Evolutionary conservation across 2,888 invertebrate species (phyloP).

Genomic region (Camptogramma bilineatum): DNA sequence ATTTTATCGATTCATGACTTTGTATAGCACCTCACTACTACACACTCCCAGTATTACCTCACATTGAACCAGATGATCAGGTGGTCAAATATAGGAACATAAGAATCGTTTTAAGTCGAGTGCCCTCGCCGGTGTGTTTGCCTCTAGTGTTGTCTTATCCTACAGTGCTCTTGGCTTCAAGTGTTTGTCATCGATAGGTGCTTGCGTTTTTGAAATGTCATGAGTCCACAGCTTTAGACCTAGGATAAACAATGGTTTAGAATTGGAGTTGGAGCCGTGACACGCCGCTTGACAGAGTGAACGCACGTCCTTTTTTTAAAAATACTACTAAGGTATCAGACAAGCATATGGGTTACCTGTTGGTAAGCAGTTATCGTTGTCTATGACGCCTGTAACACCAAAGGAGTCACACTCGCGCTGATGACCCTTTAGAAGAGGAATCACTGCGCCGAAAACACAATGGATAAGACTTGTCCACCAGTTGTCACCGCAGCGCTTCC

Average conservation of each 20-base stretch:
- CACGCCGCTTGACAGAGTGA: too few species aligned
- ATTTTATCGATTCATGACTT: too few species aligned
- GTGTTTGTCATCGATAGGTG: conserved; percentile 32
- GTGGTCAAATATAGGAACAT: conserved; percentile 58
- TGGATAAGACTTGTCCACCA: too few species aligned
- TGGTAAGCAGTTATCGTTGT: too few species aligned
- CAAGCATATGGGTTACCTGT: too few species aligned
- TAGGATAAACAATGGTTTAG: neutral
- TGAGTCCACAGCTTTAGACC: conserved; percentile 1
- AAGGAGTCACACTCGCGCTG: too few species aligned
- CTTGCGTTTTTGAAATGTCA: conserved; percentile 25
- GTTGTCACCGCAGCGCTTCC: too few species aligned
- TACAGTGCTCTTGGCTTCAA: conserved; percentile 37
- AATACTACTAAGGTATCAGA: too few species aligned
- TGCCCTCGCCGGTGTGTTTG: conserved; percentile 61
- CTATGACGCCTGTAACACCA: too few species aligned
- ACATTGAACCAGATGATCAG: conserved; percentile 36
- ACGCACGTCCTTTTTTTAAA: too few species aligned
- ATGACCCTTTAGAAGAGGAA: too few species aligned
- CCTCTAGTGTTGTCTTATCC: conserved; percentile 57
- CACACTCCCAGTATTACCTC: conserved; percentile 12
- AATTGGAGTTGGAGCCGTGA: neutral
- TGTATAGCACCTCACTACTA: conserved; percentile 4
- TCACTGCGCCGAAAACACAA: too few species aligned
- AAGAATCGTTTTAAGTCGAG: conserved; percentile 78